Evolutionary conservation across 2,113 vertebrate species (phyloP).

Genomic region (Bos javanicus): DNA sequence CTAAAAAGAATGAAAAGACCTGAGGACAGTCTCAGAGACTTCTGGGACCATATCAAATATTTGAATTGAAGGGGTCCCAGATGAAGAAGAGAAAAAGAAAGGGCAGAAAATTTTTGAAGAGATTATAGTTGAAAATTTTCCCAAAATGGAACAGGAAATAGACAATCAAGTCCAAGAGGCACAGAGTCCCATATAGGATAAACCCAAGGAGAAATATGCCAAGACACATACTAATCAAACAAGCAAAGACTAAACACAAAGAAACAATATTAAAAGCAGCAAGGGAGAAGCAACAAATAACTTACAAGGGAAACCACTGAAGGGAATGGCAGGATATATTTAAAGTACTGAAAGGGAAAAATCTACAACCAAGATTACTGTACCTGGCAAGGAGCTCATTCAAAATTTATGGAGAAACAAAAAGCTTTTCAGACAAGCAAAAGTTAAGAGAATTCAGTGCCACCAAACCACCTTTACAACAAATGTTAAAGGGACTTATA

Average conservation of each 20-base stretch:
- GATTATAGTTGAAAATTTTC: not conserved
- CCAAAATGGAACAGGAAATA: not conserved
- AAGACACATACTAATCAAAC: not conserved
- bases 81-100: not conserved
- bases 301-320: not conserved
- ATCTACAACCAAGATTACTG: not conserved
- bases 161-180: not conserved
- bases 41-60: not conserved
- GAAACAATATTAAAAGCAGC: not conserved
- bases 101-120: not conserved
- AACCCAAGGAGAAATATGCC: not conserved
- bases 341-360: not conserved
- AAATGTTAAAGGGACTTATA: not conserved
- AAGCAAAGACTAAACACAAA: not conserved
- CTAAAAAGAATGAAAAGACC: not conserved
- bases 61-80: not conserved
- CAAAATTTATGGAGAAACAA: not conserved
- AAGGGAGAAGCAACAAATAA: not conserved
- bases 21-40: not conserved
- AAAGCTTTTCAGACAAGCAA: not conserved
- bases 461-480: not conserved
- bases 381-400: not conserved
- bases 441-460: not conserved
- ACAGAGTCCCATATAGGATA: not conserved
- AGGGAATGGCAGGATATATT: not conserved